These are phyloP conservation scores for Pholis gunnellus DNA, from an alignment of 2,113 vertebrate genomes.

Conservation along the genomic window DNA sequence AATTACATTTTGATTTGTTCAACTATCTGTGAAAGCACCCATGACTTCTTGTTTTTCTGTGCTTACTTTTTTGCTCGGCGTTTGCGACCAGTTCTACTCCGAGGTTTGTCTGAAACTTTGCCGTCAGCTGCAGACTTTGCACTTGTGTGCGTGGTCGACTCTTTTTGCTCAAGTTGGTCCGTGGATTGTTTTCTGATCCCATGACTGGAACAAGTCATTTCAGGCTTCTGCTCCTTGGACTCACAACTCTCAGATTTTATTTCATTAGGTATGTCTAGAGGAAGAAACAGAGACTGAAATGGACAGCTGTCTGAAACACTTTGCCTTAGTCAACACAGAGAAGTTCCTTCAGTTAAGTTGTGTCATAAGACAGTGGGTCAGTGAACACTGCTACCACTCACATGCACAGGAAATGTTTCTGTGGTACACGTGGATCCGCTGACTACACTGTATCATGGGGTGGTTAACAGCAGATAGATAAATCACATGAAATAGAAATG, in stretches of 20 bases:
- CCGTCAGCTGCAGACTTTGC: constrained; percentile 40
- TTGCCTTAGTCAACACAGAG: not conserved
- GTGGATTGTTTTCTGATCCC: constrained; percentile 38
- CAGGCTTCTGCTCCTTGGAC: constrained; percentile 83
- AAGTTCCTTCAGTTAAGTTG: constrained; percentile 13
- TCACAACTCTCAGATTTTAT: constrained; percentile 64
- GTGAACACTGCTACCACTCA: constrained; percentile 51
- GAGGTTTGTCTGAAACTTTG: constrained; percentile 61
- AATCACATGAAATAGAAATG: not conserved
- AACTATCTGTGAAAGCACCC: not conserved
- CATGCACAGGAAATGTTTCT: constrained; percentile 11
- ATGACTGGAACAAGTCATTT: constrained; percentile 35
- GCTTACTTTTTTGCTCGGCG: constrained; percentile 87
- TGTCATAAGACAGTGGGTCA: constrained; percentile 50
- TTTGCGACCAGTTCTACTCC: constrained; percentile 76
- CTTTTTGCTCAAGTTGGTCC: constrained; percentile 37
- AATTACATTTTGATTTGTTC: not conserved
- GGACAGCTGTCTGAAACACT: not conserved
- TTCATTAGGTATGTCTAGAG: constrained; percentile 51
- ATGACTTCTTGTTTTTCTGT: not conserved
- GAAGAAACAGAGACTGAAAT: constrained; percentile 1
- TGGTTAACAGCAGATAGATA: constrained; percentile 7
- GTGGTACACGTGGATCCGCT: constrained; percentile 31
- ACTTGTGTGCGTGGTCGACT: not conserved
- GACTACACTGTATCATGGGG: constrained; percentile 8